Percentiles rank a stretch among this genome's conserved stretches.
Evolutionary conservation across 2,888 invertebrate species (phyloP).

Genomic region (Bombyx huttoni): DNA sequence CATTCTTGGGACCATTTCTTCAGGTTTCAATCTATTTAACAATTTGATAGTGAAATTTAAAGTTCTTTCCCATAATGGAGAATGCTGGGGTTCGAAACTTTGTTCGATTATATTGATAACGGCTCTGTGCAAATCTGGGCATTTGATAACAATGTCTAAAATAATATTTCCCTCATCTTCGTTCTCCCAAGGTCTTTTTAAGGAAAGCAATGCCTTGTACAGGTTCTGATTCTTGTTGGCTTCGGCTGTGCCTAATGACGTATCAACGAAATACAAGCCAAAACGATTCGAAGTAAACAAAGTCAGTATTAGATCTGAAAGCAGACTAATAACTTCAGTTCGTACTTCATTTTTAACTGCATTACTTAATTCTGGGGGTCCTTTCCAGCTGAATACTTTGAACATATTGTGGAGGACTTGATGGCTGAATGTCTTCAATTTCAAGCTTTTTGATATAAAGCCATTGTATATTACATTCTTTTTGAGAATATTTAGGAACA

Average conservation of each 20-base stretch:
- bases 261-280: constrained; percentile 84
- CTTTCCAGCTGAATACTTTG: constrained; percentile 82
- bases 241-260: constrained; percentile 73
- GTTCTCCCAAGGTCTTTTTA: constrained; percentile 80
- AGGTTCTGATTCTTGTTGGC: constrained; percentile 74
- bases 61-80: constrained; percentile 67
- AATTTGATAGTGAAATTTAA: constrained; percentile 56
- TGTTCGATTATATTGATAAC: constrained; percentile 73
- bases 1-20: constrained; percentile 58
- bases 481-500: constrained; percentile 78
- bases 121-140: constrained; percentile 80
- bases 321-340: constrained; percentile 63
- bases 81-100: constrained; percentile 73
- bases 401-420: constrained; percentile 77
- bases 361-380: constrained; percentile 65
- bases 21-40: constrained; percentile 55
- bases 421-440: constrained; percentile 79
- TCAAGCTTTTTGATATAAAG: constrained; percentile 79
- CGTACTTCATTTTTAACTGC: constrained; percentile 39
- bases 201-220: constrained; percentile 74
- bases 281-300: constrained; percentile 82
- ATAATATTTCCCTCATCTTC: constrained; percentile 75
- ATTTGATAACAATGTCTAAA: constrained; percentile 74
- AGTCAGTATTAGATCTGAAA: constrained; percentile 80
- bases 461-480: constrained; percentile 77